phyloP scores from a whole-genome alignment of 2,113 vertebrate species.

The Tor tambroides region DNA sequence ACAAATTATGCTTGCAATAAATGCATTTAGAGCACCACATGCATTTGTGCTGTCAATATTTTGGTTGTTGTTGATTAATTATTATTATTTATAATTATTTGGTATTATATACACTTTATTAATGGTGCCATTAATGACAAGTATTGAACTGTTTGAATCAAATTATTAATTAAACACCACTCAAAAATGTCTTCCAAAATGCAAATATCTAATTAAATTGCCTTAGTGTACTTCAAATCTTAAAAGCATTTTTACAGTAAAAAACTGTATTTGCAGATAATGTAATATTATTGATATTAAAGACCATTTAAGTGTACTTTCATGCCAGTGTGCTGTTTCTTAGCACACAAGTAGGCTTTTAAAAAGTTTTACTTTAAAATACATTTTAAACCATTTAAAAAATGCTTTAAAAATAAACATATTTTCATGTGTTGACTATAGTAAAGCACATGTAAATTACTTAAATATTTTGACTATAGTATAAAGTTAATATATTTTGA shows the following conservation, averaged over 20 bases:
- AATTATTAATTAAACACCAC: background rate
- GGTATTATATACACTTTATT: background rate
- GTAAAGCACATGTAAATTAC: too few species aligned
- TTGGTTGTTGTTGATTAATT: too few species aligned
- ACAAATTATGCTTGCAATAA: constrained; percentile 56
- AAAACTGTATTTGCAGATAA: background rate
- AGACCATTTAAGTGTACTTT: too few species aligned
- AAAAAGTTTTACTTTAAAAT: background rate
- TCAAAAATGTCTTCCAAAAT: background rate
- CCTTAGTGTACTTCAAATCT: too few species aligned
- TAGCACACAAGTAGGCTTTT: background rate
- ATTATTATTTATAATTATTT: too few species aligned
- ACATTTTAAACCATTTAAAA: too few species aligned
- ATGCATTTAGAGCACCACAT: constrained; percentile 32
- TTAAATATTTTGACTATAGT: too few species aligned
- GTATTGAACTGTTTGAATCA: background rate
- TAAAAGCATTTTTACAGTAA: background rate
- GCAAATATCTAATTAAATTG: too few species aligned
- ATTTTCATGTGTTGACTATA: background rate
- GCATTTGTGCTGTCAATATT: background rate
- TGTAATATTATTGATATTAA: background rate
- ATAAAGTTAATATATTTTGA: too few species aligned
- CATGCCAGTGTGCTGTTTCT: too few species aligned
- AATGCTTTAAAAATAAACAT: too few species aligned
- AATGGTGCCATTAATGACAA: background rate